phyloP scores from a whole-genome alignment of 2,113 vertebrate species.

The Lycocorax pyrrhopterus region DNA sequence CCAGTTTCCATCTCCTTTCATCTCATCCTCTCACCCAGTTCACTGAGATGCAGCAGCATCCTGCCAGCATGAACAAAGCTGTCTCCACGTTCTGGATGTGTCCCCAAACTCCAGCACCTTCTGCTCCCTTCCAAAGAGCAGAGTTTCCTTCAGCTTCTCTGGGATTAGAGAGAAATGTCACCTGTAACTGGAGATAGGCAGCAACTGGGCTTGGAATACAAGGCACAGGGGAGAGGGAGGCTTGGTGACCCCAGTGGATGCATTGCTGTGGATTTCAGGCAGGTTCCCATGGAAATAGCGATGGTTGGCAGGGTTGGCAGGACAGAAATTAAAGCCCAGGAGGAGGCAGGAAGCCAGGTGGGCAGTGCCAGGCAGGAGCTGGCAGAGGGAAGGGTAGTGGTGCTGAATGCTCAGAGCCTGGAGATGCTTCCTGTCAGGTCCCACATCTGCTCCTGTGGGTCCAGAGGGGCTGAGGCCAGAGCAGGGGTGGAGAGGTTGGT shows the following conservation, averaged over 20 bases:
- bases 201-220: neutral
- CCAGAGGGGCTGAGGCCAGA: fast-evolving
- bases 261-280: neutral
- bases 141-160: neutral
- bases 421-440: neutral
- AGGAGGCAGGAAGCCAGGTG: neutral
- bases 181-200: neutral
- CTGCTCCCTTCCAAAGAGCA: neutral
- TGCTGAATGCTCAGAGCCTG: fast-evolving
- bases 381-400: neutral
- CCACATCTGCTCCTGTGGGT: neutral
- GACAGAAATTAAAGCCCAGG: neutral
- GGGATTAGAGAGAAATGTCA: conserved; percentile 54
- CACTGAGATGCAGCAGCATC: neutral
- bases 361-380: neutral
- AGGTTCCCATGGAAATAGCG: neutral
- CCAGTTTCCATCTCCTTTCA: neutral
- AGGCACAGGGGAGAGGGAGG: neutral
- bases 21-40: neutral
- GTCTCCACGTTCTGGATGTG: neutral
- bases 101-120: neutral
- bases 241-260: neutral
- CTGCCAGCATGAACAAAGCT: neutral
- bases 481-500: neutral
- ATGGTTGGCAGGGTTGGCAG: neutral